phyloP scores from a whole-genome alignment of 1,140 invertebrate species.

The Macrosteles quadrilineatus region DNA sequence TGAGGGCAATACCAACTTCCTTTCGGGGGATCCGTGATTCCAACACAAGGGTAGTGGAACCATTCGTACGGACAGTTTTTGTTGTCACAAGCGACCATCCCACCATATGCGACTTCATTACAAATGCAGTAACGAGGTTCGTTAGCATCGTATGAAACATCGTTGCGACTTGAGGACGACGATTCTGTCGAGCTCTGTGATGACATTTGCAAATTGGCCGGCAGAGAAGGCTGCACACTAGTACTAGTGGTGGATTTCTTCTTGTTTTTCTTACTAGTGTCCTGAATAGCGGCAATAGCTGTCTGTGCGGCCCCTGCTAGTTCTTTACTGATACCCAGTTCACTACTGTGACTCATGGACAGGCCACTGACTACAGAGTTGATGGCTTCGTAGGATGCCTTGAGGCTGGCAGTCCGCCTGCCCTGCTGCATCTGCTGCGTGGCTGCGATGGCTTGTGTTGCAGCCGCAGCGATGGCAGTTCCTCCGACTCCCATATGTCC shows the following conservation, averaged over 20 bases:
- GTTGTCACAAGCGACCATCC: constrained; percentile 99
- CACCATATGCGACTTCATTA: constrained; percentile 97
- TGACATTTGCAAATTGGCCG: constrained; percentile 47
- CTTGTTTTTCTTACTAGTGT: constrained; percentile 67
- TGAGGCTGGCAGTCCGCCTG: constrained; percentile 87
- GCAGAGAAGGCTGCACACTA: constrained; percentile 46
- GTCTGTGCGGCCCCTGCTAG: constrained; percentile 76
- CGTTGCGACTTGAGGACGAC: constrained; percentile 49
- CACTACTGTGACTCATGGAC: constrained; percentile 56
- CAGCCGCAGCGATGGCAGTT: constrained; percentile 90
- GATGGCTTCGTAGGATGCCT: constrained; percentile 92
- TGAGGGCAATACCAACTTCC: constrained; percentile 99
- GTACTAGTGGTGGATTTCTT: constrained; percentile 53
- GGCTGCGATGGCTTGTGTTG: constrained; percentile 93
- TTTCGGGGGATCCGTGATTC: constrained; percentile 92
- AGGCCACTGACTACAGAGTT: constrained; percentile 55
- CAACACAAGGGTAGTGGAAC: constrained; percentile 99
- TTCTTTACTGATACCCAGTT: constrained; percentile 65
- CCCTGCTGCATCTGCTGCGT: constrained; percentile 97
- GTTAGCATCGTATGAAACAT: constrained; percentile 77
- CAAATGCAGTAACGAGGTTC: constrained; percentile 97
- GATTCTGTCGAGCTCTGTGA: constrained; percentile 33
- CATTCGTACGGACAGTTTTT: constrained; percentile 96
- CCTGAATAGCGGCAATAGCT: constrained; percentile 72
- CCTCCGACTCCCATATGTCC: constrained; percentile 75